Evolutionary conservation across 2,888 invertebrate species (phyloP), one percentile per base, ranked within the genome.

Genomic region (Tineola bisselliella): DNA sequence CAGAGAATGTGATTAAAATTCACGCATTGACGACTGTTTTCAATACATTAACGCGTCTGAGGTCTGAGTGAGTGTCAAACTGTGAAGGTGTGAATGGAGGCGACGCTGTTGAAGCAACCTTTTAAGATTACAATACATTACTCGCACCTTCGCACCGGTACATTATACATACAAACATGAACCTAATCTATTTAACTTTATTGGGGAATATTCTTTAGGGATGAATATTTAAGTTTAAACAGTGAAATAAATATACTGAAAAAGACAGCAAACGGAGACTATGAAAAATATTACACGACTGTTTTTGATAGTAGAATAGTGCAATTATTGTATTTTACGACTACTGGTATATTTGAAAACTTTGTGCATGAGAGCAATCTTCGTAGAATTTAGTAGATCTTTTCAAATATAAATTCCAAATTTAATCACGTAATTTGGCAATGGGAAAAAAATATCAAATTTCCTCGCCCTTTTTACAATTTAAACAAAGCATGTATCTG

Each of bases 121-220:
- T 56, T 56, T 4, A 25, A n/a, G 56, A 56, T 56, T 56, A 56
- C 56, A 56, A 56, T 56, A 56, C n/a, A 56, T 48, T 15, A 18
- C n/a, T n/a, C n/a, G n/a, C n/a, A n/a, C 56, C 25, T 48, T 38
- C 13, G 48, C 48, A 15, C 15, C 48, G 17, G 48, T 17, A 48
- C 48, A 17, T 48, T 48, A 48, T 15, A 11, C 25, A 56, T 15
- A 19, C 56, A 56, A n/a, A 19, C 56, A 19, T 30, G 15, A 17
- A 15, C 15, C 48, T 48, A 38, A 38, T 38, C 1, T 6, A 38
- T 38, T 38, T 38, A 38, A 38, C n/a, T 10, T 38, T 38, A 38
- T 38, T n/a, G 38, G 38, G n/a, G n/a, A 38, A 38, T 38, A 38
- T 38, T 10, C 38, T 12, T 38, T 38, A 10, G 38, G 38, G 38